These are phyloP conservation scores for Leptopilina syphax DNA, from an alignment of 2,888 invertebrate genomes.

Conservation along the genomic window DNA sequence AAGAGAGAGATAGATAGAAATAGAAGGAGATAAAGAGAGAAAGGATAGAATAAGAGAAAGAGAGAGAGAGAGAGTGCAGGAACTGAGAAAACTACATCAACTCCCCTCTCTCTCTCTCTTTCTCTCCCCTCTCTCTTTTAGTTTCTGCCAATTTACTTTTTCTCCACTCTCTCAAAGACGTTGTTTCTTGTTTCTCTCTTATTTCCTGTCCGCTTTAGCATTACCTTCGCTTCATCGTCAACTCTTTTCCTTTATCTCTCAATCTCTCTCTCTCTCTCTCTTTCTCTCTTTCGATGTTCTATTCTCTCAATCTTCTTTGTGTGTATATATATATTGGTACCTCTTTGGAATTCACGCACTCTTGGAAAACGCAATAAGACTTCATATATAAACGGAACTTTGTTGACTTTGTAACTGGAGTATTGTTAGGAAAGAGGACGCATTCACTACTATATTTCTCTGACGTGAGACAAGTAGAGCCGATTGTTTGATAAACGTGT, in stretches of 20 bases:
- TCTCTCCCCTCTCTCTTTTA: slow-evolving; percentile 1
- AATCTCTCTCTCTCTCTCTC: no score
- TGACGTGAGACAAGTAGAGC: background rate
- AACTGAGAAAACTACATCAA: slow-evolving; percentile 43
- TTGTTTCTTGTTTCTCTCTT: slow-evolving; percentile 13
- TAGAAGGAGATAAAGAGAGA: no score
- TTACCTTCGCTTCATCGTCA: slow-evolving; percentile 31
- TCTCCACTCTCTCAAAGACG: slow-evolving; percentile 22
- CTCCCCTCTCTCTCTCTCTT: slow-evolving; percentile 15
- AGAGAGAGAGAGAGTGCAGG: slow-evolving; percentile 41
- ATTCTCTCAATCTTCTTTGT: no score
- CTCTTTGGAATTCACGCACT: slow-evolving; percentile 4
- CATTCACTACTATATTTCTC: background rate
- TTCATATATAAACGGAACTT: slow-evolving; percentile 22
- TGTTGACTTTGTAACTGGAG: slow-evolving; percentile 21
- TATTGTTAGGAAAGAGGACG: slow-evolving; percentile 1
- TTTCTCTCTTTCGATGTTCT: no score
- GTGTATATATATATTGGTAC: background rate
- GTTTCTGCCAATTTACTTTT: slow-evolving; percentile 22
- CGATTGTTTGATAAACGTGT: slow-evolving; percentile 8
- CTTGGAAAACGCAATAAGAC: slow-evolving; percentile 35
- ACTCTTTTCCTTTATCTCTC: background rate
- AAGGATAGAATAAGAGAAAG: no score
- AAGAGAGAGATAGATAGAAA: no score
- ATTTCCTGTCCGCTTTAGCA: slow-evolving; percentile 8